A percentile compares a stretch with the other conserved stretches of the same genome.
Conservation (phyloP, 1,140 invertebrate species). For the Drosophila neocordata region DNA sequence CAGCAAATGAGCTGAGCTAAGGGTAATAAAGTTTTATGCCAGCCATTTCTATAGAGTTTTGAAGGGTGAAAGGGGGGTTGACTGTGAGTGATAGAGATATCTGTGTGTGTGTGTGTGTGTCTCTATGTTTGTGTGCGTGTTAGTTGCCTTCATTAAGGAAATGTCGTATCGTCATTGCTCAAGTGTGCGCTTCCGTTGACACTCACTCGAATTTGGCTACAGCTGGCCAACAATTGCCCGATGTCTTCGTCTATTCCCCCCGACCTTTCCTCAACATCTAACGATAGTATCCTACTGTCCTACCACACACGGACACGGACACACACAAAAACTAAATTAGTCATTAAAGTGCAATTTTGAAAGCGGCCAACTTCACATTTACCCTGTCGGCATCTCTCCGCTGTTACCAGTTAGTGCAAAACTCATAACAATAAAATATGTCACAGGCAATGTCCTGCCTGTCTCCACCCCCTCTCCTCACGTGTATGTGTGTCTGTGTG, state of each 20-base stretch:
- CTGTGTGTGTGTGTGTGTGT: conserved; percentile 27
- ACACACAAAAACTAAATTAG: conserved; percentile 71
- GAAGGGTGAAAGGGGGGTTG: neutral
- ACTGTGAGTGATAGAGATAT: neutral
- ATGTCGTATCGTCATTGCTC: conserved; percentile 77
- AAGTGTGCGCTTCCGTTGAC: conserved; percentile 77
- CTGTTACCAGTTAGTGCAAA: conserved; percentile 35
- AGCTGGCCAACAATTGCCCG: conserved; percentile 17
- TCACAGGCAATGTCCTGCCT: conserved; percentile 32
- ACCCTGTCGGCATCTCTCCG: neutral
- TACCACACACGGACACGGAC: conserved; percentile 14
- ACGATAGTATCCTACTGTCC: conserved; percentile 23
- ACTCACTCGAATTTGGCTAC: conserved; percentile 39
- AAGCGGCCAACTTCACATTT: conserved; percentile 33
- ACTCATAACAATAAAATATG: conserved; percentile 78
- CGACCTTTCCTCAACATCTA: neutral
- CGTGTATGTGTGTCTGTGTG: conserved; percentile 27
- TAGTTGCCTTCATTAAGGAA: conserved; percentile 78
- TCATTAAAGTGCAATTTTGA: conserved; percentile 80
- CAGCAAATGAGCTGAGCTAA: conserved; percentile 55
- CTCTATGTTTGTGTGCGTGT: conserved; percentile 5
- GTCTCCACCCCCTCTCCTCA: neutral
- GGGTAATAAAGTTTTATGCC: conserved; percentile 70
- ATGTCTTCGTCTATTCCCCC: conserved; percentile 18
- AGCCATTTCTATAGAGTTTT: conserved; percentile 16